Base-by-base conservation (phyloP, 2,797 vertebrate species). In the Typhlichthys subterraneus region DNA sequence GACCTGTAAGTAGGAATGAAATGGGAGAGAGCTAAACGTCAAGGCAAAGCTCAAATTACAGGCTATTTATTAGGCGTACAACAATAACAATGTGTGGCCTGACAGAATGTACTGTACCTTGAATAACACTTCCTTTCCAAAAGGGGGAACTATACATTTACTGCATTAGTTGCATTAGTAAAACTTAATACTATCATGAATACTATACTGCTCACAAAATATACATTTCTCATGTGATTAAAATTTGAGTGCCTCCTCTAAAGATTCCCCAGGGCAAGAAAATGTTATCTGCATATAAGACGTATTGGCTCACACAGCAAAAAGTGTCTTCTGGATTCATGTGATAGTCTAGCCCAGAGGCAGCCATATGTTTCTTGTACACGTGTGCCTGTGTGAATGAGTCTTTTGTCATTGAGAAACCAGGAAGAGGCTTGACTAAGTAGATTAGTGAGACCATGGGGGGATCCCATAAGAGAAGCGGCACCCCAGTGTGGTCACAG, bases 1-100 rank as follows among this genome's bases (percentile, higher is more conserved):
- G 97, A 99, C 89, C 98, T 99, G 88, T 52, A 77, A 65, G 65
- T 56, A 50, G 8, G 12, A 29, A 62, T 45, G 7, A 31, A 45
- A 2, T 12, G 31, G n/a, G 11, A 59, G 61, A 19, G 38, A 42
- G 71, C 50, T 81, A 70, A 76, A 79, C 76, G 74, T 48, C 8
- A 68, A 70, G 57, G 17, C 57, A 80, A 69, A 79, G 73, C 74
- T 73, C 56, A 71, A 2, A 19, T 67, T 3, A 69, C 49, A 70
- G 51, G 33, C 5, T 57, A 60, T 79, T 53, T 67, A 58, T 69
- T 59, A 38, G 52, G 13, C 9, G 11, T 45, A 61, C 7, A 70
- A 73, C 47, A 62, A 67, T 74, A 67, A 75, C 64, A 61, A 57
- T 65, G 48, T 58, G n/a, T n/a, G 4, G 48, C 50, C 19, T 45